These are phyloP conservation scores for Chelon labrosus DNA, from an alignment of 2,797 vertebrate genomes.

Conservation along the genomic window DNA sequence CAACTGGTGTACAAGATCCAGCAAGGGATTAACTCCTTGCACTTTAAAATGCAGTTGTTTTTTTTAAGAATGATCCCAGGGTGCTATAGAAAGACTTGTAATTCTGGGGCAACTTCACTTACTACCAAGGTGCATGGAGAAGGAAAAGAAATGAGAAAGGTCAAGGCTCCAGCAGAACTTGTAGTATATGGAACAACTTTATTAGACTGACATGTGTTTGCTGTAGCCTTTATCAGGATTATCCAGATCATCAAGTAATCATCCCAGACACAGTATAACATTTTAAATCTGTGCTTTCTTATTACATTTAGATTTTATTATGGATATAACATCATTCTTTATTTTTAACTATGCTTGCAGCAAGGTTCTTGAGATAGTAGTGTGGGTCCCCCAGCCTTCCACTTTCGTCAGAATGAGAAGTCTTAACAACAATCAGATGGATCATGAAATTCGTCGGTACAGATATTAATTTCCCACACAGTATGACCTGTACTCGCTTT, in stretches of 20 bases:
- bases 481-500: neutral
- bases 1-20: conserved; percentile 52
- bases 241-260: too few species aligned
- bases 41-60: conserved; percentile 26
- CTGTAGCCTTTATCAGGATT: too few species aligned
- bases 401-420: neutral
- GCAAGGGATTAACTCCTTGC: conserved; percentile 51
- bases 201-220: too few species aligned
- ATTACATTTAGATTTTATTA: too few species aligned
- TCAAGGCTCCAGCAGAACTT: too few species aligned
- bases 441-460: neutral
- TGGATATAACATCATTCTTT: too few species aligned
- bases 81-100: neutral
- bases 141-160: too few species aligned
- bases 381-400: neutral
- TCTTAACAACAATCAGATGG: neutral
- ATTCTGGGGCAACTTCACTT: too few species aligned
- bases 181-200: too few species aligned
- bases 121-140: too few species aligned
- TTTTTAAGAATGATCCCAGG: conserved; percentile 32
- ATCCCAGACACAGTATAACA: conserved; percentile 26
- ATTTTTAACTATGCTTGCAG: neutral
- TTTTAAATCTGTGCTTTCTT: neutral
- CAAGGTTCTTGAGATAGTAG: neutral
- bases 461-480: neutral